Evolutionary conservation across 2,888 invertebrate species (phyloP), one percentile per base, ranked within the genome.

Genomic region (Anarsia innoxiella): DNA sequence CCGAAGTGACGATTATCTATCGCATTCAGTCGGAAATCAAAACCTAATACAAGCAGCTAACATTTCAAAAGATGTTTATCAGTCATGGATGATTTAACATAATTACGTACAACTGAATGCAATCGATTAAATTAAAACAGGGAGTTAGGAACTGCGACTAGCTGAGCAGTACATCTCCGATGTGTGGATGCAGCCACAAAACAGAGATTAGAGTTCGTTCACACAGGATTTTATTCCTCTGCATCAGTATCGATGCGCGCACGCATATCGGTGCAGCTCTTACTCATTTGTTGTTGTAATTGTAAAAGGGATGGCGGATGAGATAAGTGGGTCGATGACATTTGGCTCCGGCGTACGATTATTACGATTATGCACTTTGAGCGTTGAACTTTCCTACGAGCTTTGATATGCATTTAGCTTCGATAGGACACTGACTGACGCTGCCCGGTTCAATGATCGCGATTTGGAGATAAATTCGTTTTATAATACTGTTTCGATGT

Each of bases 231-330:
- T 82, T 83, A 83, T 83, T 80, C 76, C 79, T 74, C 72, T 71
- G 67, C 73, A 69, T 64, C 65, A 57, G 72, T 82, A 83, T 80
- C 75, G 77, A 76, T 77, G 77, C 69, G 60, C 56, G 56, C 53
- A 52, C 63, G 65, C 73, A 72, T 82, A 82, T 83, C 79, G 75
- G 62, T 76, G 74, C 75, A 74, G 66, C 74, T 75, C 79, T 83
- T 82, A 83, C 80, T 83, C 83, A 83, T 82, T 82, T 80, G 84
- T 84, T 83, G 83, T 83, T 80, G 77, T 82, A 77, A 82, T 83
- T 83, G 80, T 80, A 79, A 79, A 80, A 83, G 83, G 83, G 84
- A 83, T 83, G 80, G 78, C 83, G 84, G 84, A 80, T 80, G 84
- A 83, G 84, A 84, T 84, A 84, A 82, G 58, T 79, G 70, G 84